Percentiles rank a stretch among this genome's conserved stretches.
Evolutionary conservation across 2,888 invertebrate genomes (phyloP).

Genomic region (Leptogaster cylindrica): DNA sequence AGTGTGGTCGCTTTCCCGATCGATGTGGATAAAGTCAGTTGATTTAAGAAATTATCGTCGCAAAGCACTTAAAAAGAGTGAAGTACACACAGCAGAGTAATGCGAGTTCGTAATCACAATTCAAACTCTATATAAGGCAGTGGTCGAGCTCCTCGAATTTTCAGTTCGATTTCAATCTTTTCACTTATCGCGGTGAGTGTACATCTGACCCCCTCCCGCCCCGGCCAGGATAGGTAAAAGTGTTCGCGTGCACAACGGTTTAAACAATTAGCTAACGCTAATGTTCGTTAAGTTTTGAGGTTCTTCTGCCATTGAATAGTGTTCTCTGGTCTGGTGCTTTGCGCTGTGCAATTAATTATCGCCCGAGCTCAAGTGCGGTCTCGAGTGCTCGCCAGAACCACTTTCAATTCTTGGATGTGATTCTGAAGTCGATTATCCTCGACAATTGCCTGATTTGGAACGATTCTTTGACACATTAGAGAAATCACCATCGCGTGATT

Average conservation of each 20-base stretch:
- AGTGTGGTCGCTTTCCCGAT: conserved; percentile 12
- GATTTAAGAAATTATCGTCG: conserved; percentile 38
- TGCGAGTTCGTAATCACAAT: conserved; percentile 28
- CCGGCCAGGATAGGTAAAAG: conserved; percentile 5
- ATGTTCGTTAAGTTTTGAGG: conserved; percentile 1
- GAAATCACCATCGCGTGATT: no score
- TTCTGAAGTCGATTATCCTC: not conserved
- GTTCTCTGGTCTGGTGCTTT: conserved; percentile 6
- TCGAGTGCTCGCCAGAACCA: no score
- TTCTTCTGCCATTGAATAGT: conserved; percentile 4
- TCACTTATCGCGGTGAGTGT: conserved; percentile 7
- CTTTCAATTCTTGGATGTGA: not conserved
- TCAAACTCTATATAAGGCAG: conserved; percentile 42
- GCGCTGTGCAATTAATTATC: conserved; percentile 18
- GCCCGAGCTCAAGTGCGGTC: not conserved
- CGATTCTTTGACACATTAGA: no score
- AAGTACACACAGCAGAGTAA: conserved; percentile 20
- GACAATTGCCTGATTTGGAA: no score
- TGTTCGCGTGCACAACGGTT: not conserved
- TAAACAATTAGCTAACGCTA: conserved; percentile 14
- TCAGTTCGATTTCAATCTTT: conserved; percentile 45
- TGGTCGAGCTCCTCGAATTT: conserved; percentile 36
- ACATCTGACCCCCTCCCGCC: not conserved
- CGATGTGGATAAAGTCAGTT: conserved; percentile 19
- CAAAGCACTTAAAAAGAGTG: conserved; percentile 25